Evolutionary conservation across 2,113 vertebrate species (phyloP), one percentile per base, ranked within the genome.

Genomic region (Hydrolagus affinis): DNA sequence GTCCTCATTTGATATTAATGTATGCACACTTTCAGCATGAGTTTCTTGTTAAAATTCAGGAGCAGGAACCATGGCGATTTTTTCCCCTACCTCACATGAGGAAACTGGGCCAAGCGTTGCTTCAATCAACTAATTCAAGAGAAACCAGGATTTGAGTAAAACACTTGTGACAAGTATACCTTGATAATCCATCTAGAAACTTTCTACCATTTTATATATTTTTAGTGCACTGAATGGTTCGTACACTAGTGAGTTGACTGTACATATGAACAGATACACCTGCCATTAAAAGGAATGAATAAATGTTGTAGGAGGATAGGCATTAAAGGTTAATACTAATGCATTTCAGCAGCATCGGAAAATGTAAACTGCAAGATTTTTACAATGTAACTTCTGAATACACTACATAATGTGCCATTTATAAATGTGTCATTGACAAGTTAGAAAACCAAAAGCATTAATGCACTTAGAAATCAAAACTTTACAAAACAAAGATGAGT

Each of bases 291-390:
- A 83, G 19, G 60, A 83, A 83, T 83, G 62, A 17, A 30, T 83
- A 25, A 17, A 83, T 83, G 60, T 66, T 83, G 60, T 60, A 66
- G 78, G 60, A 66, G 78, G 78, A 68, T 62, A 68, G 78, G 66
- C 64, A 83, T 83, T 68, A 83, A 60, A 83, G 78, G 78, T 83
- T 83, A 68, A 66, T 83, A 66, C 78, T 17, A 68, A 62, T 64
- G 32, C 78, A 83, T 3, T 44, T 19, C 15, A 66, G 60, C 32
- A 83, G 66, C 25, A 66, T 68, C 78, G 30, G 76, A 78, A 78
- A 62, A 28, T 83, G 78, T 66, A 83, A 66, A 32, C 15, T 9
- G 30, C 60, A 83, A 17, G 60, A 60, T 80, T 59, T 62, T 80
- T 62, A 66, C 30, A 83, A 9, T 21, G 10, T 83, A 28, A 83